A percentile compares a stretch with the other conserved stretches of the same genome.
These are phyloP conservation scores for Trematocara zebra DNA, from an alignment of 2,113 vertebrate species.

Conservation along the genomic window DNA sequence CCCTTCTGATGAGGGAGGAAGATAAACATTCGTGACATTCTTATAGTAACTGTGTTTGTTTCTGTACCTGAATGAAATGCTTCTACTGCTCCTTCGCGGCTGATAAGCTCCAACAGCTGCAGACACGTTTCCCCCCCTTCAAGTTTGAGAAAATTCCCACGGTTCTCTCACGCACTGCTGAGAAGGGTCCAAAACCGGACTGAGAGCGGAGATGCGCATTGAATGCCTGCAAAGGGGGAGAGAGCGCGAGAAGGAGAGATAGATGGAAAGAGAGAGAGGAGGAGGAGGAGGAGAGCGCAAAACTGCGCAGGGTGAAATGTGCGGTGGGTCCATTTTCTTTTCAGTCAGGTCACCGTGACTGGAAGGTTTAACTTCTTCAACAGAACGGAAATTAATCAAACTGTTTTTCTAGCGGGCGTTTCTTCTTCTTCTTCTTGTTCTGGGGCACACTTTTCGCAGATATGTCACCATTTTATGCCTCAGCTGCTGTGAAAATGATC, in stretches of 20 bases:
- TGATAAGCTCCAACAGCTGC: conserved; percentile 36
- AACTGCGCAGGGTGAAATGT: conserved; percentile 3
- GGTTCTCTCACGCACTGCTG: neutral
- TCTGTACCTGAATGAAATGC: conserved; percentile 47
- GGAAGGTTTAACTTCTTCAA: neutral
- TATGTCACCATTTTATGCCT: neutral
- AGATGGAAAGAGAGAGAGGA: neutral
- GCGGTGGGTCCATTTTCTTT: conserved; percentile 35
- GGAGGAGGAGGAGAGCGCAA: conserved; percentile 8
- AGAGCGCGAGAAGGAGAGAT: neutral
- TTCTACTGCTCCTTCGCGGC: conserved; percentile 23
- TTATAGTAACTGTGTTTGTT: neutral
- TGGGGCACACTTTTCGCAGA: neutral
- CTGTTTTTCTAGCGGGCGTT: neutral
- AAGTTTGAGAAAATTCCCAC: conserved; percentile 43
- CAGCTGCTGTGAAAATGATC: neutral
- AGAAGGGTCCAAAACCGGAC: conserved; percentile 10
- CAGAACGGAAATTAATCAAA: neutral
- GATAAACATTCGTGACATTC: conserved; percentile 7
- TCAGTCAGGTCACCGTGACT: neutral
- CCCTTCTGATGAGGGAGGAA: neutral
- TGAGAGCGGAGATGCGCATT: conserved; percentile 36
- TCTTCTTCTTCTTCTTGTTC: neutral
- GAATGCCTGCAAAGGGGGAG: conserved; percentile 20
- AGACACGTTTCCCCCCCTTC: neutral